Base-by-base conservation (phyloP, 2,113 vertebrate genomes). In the Nesoenas mayeri region DNA sequence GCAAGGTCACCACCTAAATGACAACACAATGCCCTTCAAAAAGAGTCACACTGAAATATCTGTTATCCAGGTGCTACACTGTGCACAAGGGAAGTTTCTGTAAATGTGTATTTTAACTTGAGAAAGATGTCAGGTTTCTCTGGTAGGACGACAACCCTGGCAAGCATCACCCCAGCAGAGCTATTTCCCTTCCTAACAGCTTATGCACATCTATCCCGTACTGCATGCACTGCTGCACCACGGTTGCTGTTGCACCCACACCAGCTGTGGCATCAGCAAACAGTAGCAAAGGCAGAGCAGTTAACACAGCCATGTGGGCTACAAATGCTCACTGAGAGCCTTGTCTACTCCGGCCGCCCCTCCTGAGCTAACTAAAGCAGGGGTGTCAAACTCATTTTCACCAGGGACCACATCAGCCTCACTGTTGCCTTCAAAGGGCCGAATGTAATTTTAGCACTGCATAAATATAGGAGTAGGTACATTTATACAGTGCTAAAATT, bases 221-320 rank as follows among this genome's bases (percentile, higher is more conserved):
- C 51, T 51, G 64, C 50, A 25, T 1, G 6, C 8, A 21, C 31
- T 22, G 14, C 4, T 80, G 47, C n/a, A 38, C 15, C 16, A 1
- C 0, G 0, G 29, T 47, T 69, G 50, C 11, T 24, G 44, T 3
- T 42, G 50, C 31, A 70, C 5, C 28, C 36, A 25, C 40, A 12
- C 16, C 22, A 32, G 12, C 32, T 67, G 67, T 13, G 8, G 44
- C 51, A 92, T 66, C 77, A 74, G 17, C 10, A 21, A 61, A 20
- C 11, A 80, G 42, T 47, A 58, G 38, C 36, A 54, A 89, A 78
- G n/a, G 42, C 73, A 71, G 34, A 69, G 56, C 64, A 54, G 51
- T 24, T 31, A 5, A 28, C 19, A 17, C 0, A 0, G 25, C 40
- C 24, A 13, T 4, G 22, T 14, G 25, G 16, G 36, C 29, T 67